Conservation (phyloP, 2,888 invertebrate genomes). For the Callinectes sapidus region DNA sequence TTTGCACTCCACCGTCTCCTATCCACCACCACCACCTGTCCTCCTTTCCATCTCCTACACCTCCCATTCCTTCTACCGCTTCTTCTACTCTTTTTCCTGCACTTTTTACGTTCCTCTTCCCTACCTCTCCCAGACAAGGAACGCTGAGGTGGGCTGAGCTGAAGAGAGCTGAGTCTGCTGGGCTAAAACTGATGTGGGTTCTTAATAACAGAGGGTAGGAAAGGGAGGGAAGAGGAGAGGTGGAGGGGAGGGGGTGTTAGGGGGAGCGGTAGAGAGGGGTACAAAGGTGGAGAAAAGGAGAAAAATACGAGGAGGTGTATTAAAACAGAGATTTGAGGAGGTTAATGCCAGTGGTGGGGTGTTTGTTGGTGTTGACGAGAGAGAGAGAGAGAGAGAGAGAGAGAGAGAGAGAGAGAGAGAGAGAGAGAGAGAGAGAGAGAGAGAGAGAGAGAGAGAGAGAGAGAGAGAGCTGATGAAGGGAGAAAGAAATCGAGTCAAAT, state of each 20-base stretch:
- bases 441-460: not conserved
- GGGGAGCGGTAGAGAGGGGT: no score
- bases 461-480: not conserved
- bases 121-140: no score
- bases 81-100: not conserved
- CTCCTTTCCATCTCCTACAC: constrained; percentile 23
- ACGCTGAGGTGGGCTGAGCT: no score
- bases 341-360: not conserved
- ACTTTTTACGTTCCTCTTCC: not conserved
- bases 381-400: constrained; percentile 1
- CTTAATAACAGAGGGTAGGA: not conserved
- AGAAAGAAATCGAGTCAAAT: no score
- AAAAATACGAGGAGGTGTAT: not conserved
- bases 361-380: not conserved
- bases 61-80: not conserved
- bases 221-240: not conserved
- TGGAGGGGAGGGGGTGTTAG: no score
- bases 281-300: no score
- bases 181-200: no score
- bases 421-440: not conserved
- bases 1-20: no score
- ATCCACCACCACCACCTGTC: no score
- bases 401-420: not conserved
- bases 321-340: no score
- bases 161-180: no score